Evolutionary conservation across 2,113 vertebrate species (phyloP), one percentile per base, ranked within the genome.

Genomic region (Camelus dromedarius): DNA sequence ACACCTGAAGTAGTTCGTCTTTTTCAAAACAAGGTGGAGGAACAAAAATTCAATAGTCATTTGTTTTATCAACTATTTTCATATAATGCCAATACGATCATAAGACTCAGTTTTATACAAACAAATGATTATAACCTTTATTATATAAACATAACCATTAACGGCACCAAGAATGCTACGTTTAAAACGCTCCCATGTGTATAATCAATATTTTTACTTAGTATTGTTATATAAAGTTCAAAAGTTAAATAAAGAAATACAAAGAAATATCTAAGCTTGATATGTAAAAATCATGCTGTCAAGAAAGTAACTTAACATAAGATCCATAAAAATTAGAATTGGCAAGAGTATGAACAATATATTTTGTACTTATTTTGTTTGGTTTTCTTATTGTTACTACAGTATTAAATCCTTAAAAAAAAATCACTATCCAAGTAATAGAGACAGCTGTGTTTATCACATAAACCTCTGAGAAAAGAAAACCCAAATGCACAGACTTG

Each of bases 231-330:
- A 80, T 67, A 69, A 90, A 38, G 5, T 73, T 76, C 30, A 75
- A 92, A 85, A 72, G 16, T 89, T 89, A 76, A 84, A 72, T n/a
- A 72, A 87, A 95, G 26, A 93, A 38, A 82, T 13, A 69, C 5
- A 94, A 79, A 92, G 50, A 50, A 8, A n/a, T n/a, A 69, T 14
- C 15, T 82, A 86, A 15, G 9, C 26, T 92, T 83, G 18, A 67
- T 81, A 88, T 38, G 9, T 46, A 60, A 93, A 67, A 83, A 89
- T 32, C 69, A 28, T 62, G 0, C 38, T 79, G 75, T 75, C 42
- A 95, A 64, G 48, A 76, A 94, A 38, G 81, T 15, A 80, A 72
- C 6, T 81, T 70, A 69, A 89, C 11, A 66, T 56, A 95, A 56
- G 3, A 75, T 66, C 2, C 48, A 67, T 26, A 64, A 91, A 62